Evolutionary conservation across 2,113 vertebrate species (phyloP).

Genomic region (Aphyosemion australe): DNA sequence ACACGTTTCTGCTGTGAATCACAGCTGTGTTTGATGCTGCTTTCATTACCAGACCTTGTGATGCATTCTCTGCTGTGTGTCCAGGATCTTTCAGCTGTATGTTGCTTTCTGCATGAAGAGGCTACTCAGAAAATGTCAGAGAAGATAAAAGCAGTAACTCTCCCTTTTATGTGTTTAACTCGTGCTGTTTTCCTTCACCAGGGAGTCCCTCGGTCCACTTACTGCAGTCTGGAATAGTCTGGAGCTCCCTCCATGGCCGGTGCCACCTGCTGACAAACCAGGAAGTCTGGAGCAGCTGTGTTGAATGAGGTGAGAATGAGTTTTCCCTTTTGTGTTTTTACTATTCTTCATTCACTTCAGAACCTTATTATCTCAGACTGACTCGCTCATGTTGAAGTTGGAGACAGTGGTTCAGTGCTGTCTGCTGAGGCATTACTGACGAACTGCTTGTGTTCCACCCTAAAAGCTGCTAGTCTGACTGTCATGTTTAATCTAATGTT

Average conservation of each 20-base stretch:
- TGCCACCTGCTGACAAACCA: slow-evolving; percentile 59
- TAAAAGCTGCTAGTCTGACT: slow-evolving; percentile 37
- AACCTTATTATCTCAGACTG: no score
- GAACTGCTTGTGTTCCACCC: slow-evolving; percentile 23
- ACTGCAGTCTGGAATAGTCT: slow-evolving; percentile 58
- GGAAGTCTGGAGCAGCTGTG: slow-evolving; percentile 48
- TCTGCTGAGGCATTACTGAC: slow-evolving; percentile 32
- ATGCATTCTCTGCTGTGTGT: slow-evolving; percentile 7
- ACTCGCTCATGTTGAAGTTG: no score
- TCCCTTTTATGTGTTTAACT: slow-evolving; percentile 12
- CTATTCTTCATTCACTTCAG: not conserved
- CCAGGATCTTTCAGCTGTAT: no score
- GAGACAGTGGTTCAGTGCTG: slow-evolving; percentile 4
- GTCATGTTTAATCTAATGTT: slow-evolving; percentile 43
- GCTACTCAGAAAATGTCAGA: not conserved
- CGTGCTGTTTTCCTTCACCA: slow-evolving; percentile 45
- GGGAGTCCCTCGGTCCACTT: slow-evolving; percentile 55
- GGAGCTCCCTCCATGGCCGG: slow-evolving; percentile 66
- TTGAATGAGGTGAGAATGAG: slow-evolving; percentile 68
- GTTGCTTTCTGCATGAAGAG: not conserved
- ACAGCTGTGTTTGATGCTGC: slow-evolving; percentile 11
- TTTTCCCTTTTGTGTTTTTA: not conserved
- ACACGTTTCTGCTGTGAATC: slow-evolving; percentile 3
- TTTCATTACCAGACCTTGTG: slow-evolving; percentile 3
- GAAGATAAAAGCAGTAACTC: not conserved